Percentiles rank a stretch among this genome's conserved stretches.
Conservation (phyloP, 2,113 vertebrate species). For the Cochlearius cochlearius region DNA sequence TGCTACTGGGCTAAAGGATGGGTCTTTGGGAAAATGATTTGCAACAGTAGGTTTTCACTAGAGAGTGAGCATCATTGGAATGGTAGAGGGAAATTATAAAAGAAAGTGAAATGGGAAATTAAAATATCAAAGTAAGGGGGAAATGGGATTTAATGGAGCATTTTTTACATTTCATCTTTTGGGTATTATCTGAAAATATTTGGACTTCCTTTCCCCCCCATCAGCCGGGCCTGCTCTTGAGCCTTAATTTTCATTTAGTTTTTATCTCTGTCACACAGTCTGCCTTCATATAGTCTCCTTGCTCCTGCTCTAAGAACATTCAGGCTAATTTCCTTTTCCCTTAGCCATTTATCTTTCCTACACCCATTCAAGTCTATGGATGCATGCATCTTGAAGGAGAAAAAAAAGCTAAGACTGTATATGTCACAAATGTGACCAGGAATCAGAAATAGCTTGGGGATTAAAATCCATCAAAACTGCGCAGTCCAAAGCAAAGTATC, state of each 20-base stretch:
- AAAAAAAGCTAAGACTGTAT: constrained; percentile 4
- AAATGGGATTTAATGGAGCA: constrained; percentile 69
- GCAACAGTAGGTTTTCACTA: constrained; percentile 14
- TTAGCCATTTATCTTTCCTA: constrained; percentile 64
- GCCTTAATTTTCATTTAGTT: constrained; percentile 65
- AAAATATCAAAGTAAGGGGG: constrained; percentile 73
- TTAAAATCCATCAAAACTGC: constrained; percentile 30
- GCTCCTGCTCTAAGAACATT: constrained; percentile 47
- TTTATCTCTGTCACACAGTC: constrained; percentile 61
- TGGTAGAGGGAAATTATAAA: constrained; percentile 65
- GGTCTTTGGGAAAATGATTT: constrained; percentile 51
- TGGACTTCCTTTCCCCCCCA: constrained; percentile 22
- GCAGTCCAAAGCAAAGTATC: neutral
- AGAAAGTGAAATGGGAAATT: constrained; percentile 75
- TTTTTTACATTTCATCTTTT: constrained; percentile 57
- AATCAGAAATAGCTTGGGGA: constrained; percentile 53
- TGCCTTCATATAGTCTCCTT: constrained; percentile 40
- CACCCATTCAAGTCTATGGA: constrained; percentile 32
- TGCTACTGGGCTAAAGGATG: neutral
- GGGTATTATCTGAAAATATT: constrained; percentile 60
- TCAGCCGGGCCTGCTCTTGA: constrained; percentile 30
- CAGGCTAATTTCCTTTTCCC: constrained; percentile 53
- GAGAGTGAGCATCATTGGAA: constrained; percentile 39
- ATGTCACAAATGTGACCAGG: constrained; percentile 31
- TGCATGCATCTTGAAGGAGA: constrained; percentile 16